These are phyloP conservation scores for Pteropus alecto DNA, from an alignment of 2,113 vertebrate genomes.

Conservation along the genomic window DNA sequence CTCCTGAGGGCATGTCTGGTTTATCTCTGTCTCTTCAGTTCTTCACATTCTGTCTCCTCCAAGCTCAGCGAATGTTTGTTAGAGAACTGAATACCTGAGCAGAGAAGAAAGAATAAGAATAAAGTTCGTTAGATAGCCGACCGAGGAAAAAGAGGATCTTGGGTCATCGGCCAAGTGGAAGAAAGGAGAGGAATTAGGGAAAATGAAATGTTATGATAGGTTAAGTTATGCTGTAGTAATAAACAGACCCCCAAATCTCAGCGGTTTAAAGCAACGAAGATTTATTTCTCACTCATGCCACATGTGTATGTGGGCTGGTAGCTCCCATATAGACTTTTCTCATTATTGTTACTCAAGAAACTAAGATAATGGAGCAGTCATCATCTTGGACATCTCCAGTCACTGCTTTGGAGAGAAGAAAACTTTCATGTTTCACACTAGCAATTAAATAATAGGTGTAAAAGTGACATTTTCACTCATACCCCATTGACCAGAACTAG, in stretches of 20 bases:
- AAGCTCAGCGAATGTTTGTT: not conserved
- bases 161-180: not conserved
- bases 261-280: not conserved
- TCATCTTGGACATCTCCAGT: not conserved
- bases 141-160: not conserved
- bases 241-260: not conserved
- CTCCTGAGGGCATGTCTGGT: not conserved
- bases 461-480: not conserved
- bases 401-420: not conserved
- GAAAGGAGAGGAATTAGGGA: not conserved
- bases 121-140: not conserved
- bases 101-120: not conserved
- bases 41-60: not conserved
- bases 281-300: not conserved
- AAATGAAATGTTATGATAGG: not conserved
- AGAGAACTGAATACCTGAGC: not conserved
- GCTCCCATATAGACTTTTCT: not conserved
- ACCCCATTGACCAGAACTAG: not conserved
- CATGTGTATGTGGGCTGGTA: not conserved
- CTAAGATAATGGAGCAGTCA: not conserved
- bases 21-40: not conserved
- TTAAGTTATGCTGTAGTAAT: not conserved
- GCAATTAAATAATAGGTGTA: not conserved
- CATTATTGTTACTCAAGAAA: not conserved
- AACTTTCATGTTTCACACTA: not conserved